These are phyloP conservation scores for Erebia epiphron DNA, from an alignment of 2,888 invertebrate genomes.

Conservation along the genomic window DNA sequence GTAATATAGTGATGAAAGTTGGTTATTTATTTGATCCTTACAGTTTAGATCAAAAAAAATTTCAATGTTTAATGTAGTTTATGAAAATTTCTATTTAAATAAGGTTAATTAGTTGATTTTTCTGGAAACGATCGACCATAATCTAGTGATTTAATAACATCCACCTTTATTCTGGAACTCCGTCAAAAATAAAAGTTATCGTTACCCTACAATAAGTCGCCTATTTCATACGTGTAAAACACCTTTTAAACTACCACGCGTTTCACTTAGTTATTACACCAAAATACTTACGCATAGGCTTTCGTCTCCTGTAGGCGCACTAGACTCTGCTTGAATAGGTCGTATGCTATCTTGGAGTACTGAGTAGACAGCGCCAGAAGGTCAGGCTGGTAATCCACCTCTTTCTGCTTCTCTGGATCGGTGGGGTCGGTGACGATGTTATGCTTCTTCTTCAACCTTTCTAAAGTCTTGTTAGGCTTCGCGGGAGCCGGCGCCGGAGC, in stretches of 20 bases:
- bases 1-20: too few species aligned
- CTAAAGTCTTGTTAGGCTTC: constrained; percentile 53
- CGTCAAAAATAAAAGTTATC: not conserved
- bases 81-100: too few species aligned
- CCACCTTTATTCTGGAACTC: not conserved
- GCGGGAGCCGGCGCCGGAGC: constrained; percentile 48
- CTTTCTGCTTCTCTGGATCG: constrained; percentile 62
- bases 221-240: constrained; percentile 9
- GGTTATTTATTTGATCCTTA: too few species aligned
- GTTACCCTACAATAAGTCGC: not conserved
- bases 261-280: not conserved
- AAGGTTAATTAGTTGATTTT: too few species aligned
- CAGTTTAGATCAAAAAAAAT: too few species aligned
- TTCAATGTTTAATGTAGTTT: too few species aligned
- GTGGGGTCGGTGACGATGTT: constrained; percentile 68
- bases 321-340: constrained; percentile 61
- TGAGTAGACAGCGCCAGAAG: constrained; percentile 76
- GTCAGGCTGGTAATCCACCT: constrained; percentile 73
- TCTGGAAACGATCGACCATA: too few species aligned
- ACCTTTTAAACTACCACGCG: not conserved
- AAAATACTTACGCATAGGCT: constrained; percentile 74
- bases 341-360: constrained; percentile 68
- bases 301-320: constrained; percentile 70
- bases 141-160: too few species aligned
- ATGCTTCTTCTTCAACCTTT: constrained; percentile 74